Evolutionary conservation across 2,113 vertebrate genomes (phyloP).

Genomic region (Onychostruthus taczanowskii): DNA sequence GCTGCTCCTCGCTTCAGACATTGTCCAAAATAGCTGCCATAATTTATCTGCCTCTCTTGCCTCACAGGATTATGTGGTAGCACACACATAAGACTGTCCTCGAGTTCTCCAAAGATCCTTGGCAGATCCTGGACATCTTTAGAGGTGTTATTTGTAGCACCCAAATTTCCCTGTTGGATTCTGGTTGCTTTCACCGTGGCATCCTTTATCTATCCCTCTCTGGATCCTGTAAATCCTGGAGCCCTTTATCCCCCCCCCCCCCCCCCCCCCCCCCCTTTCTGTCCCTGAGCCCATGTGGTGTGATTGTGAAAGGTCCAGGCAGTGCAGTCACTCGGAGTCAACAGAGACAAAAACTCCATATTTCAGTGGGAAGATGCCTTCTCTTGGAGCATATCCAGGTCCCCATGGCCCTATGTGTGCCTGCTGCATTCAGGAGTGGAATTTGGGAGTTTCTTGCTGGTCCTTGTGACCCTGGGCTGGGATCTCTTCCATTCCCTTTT

Average conservation of each 20-base stretch:
- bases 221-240: too few relatives aligned
- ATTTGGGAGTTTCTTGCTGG: neutral
- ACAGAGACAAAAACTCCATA: neutral
- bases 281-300: neutral
- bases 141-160: neutral
- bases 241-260: too few relatives aligned
- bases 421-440: neutral
- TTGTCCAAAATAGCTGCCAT: slow-evolving; percentile 29
- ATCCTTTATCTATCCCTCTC: too few relatives aligned
- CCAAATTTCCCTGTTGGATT: neutral
- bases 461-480: neutral
- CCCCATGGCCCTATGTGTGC: neutral
- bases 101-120: neutral
- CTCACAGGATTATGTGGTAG: neutral
- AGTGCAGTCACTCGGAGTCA: neutral
- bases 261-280: neutral
- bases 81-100: neutral
- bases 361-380: neutral
- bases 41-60: neutral
- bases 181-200: neutral
- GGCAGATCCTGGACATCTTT: neutral
- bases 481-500: neutral
- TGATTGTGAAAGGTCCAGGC: neutral
- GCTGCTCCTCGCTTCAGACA: neutral
- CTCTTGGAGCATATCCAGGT: neutral